Percentiles rank a stretch among this genome's conserved stretches.
phyloP scores from a whole-genome alignment of 2,113 vertebrate genomes.

The Nesogale talazaci region DNA sequence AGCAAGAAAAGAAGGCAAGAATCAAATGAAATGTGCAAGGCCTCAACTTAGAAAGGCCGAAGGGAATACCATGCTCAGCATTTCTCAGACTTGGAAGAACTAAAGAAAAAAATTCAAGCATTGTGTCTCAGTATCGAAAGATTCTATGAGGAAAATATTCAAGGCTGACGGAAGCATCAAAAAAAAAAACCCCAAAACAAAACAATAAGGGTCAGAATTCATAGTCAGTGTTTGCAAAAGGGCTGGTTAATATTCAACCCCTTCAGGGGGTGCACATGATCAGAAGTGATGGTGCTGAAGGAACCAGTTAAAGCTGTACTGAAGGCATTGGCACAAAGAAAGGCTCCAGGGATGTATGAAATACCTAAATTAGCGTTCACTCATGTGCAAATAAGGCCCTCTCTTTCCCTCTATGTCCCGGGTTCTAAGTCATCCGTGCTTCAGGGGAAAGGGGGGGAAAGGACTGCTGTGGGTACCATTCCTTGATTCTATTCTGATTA shows the following conservation, averaged over 20 bases:
- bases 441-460: background rate
- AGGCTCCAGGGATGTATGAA: no score
- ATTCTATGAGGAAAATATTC: background rate
- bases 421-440: conserved; percentile 25
- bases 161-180: background rate
- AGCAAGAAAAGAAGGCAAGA: background rate
- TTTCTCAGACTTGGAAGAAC: background rate
- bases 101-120: background rate
- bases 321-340: no score
- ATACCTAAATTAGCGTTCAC: background rate
- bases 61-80: background rate
- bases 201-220: background rate
- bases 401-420: no score
- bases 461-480: background rate
- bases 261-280: background rate
- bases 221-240: background rate
- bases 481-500: background rate
- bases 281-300: background rate
- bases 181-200: no score
- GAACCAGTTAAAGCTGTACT: background rate
- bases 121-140: background rate
- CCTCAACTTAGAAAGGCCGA: background rate
- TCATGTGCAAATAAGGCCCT: conserved; percentile 3
- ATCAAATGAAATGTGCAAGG: background rate
- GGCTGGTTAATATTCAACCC: background rate